Conservation (phyloP, 2,888 invertebrate species). For the Heteropelma amictum region DNA sequence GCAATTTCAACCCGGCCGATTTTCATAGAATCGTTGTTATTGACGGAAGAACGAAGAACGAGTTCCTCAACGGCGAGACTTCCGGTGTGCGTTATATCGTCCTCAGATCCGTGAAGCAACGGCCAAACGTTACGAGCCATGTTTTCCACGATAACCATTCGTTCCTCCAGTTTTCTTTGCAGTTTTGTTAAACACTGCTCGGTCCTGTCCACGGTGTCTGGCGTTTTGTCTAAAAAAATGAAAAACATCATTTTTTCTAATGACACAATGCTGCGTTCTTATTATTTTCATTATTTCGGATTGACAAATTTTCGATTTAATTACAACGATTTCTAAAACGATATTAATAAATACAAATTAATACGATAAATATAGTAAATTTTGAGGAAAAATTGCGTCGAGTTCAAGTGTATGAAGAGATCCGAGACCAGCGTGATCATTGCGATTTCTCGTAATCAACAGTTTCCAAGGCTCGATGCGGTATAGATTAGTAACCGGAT, state of each 20-base stretch:
- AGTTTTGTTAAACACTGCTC: conserved; percentile 62
- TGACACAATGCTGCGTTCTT: too few species aligned
- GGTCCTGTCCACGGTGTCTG: conserved; percentile 34
- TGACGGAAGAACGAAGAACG: conserved; percentile 54
- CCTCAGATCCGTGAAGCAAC: conserved; percentile 49
- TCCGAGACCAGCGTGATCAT: neutral
- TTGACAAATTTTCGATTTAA: too few species aligned
- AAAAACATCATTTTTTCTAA: too few species aligned
- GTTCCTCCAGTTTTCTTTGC: conserved; percentile 55
- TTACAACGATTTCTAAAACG: too few species aligned
- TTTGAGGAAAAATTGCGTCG: neutral
- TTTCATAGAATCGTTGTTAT: neutral
- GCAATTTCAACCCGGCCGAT: neutral
- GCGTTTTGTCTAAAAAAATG: conserved; percentile 45
- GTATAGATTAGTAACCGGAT: conserved; percentile 34
- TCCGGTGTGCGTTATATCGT: conserved; percentile 50
- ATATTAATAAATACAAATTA: neutral
- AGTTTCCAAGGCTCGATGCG: conserved; percentile 62
- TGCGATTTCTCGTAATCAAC: conserved; percentile 33
- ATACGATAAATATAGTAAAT: neutral
- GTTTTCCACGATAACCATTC: conserved; percentile 60
- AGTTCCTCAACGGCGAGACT: conserved; percentile 58
- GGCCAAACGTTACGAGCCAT: conserved; percentile 59
- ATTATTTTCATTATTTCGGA: too few species aligned
- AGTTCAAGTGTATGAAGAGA: neutral